Evolutionary conservation across 53 echinoderm and acorn worm genomes (phyloP), one percentile per base, ranked within the genome.

Genomic region (Hippasteria phrygiana): DNA sequence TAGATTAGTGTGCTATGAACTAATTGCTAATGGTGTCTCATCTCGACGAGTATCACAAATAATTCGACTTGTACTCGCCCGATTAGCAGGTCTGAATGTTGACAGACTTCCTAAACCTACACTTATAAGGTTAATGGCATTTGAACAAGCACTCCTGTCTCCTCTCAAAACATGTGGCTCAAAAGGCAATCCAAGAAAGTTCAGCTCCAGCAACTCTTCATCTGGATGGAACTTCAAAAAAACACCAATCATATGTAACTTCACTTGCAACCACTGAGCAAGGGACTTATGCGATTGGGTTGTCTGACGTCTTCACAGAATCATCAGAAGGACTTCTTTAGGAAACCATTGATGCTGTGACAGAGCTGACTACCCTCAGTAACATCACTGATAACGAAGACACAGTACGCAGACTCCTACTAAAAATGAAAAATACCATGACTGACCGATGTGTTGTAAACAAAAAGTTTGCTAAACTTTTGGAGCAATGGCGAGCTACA

Each of bases 401-500:
- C 40, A 55, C 73, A 31, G 75, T 62, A 32, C 51, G 72, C 32
- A 73, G 55, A 73, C 32, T 88, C 39, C 43, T 85, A 43, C 18
- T 42, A 26, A 89, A 89, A 54, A 77, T 77, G 37, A 79, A 89
- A 89, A 89, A 89, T 40, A 77, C 77, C 12, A 89, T 89, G 89
- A 65, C 77, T 2, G 81, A 89, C 71, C 80, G 73, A 16, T 66
- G 50, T 16, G 66, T 43, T 7, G 90, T 89, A 0, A 89, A 66
- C 20, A 80, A 89, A 46, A 66, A 67, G 5, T 56, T 80, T 53
- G 81, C 67, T 0, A 29, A 40, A 54, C 31, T 69, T 26, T 80
- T 66, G 31, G 50, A 31, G 67, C 34, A 89, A 42, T 79, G 80
- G 89, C 77, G 89, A 22, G 65, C 53, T n/a, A 77, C 43, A 51